These are phyloP conservation scores for Drosophila greeni DNA, from an alignment of 2,888 invertebrate species.

Conservation along the genomic window DNA sequence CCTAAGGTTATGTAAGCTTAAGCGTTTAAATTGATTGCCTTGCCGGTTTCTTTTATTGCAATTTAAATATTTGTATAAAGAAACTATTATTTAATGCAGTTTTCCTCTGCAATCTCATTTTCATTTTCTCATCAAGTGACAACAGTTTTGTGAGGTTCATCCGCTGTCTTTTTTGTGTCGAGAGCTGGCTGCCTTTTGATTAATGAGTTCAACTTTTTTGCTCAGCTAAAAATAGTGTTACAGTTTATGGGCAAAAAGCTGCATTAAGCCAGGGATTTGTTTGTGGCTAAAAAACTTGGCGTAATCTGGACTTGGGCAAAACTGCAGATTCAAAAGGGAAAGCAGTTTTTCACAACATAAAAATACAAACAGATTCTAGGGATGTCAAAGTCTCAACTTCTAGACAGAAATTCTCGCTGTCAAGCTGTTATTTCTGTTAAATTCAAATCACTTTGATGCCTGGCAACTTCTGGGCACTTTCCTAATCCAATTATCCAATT, in stretches of 20 bases:
- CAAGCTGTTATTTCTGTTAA: background rate
- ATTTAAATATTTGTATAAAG: constrained; percentile 1
- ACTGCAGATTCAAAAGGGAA: background rate
- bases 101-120: background rate
- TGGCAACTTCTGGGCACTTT: background rate
- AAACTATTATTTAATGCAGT: background rate
- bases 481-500: constrained; percentile 55
- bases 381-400: background rate
- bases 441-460: constrained; percentile 15
- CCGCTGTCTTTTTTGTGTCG: constrained; percentile 1
- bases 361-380: background rate
- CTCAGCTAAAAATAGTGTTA: constrained; percentile 16
- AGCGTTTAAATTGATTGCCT: background rate
- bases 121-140: background rate
- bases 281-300: constrained; percentile 1
- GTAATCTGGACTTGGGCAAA: background rate
- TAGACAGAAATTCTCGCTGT: background rate
- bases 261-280: constrained; percentile 9
- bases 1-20: background rate
- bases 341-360: background rate
- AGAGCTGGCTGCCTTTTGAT: constrained; percentile 14
- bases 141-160: background rate
- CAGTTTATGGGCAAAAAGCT: constrained; percentile 19
- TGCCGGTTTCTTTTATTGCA: background rate
- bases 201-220: constrained; percentile 33